These are phyloP conservation scores for Meriones unguiculatus DNA, from an alignment of 2,113 vertebrate species.

Conservation along the genomic window DNA sequence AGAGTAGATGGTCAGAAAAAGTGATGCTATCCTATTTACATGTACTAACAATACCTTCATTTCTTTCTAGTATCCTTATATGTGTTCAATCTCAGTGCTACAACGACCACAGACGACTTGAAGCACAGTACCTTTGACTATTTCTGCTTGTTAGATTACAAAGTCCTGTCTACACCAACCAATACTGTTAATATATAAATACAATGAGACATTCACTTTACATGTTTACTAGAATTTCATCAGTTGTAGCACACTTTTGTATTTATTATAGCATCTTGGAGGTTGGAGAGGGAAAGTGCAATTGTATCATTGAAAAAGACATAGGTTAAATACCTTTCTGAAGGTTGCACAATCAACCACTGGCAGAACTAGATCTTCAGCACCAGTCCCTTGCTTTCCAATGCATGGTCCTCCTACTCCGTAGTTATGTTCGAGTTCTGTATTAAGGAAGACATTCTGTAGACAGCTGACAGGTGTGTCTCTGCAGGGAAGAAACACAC, in stretches of 20 bases:
- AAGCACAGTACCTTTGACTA: not conserved
- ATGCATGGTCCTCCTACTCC: not conserved
- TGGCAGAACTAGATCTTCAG: not conserved
- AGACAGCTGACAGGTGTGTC: not conserved
- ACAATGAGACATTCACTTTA: not conserved
- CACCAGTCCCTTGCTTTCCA: not conserved
- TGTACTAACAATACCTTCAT: not conserved
- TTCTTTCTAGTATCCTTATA: not conserved
- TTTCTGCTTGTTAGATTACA: not conserved
- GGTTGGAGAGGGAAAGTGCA: not conserved
- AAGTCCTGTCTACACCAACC: not conserved
- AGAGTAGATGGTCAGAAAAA: not conserved
- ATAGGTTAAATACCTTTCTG: not conserved
- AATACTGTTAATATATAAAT: not conserved
- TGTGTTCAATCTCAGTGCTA: not conserved
- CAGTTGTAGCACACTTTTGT: not conserved
- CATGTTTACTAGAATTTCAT: not conserved
- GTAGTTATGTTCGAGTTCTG: not conserved
- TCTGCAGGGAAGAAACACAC: not conserved
- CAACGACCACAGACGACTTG: not conserved
- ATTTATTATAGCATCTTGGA: not conserved
- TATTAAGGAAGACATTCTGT: not conserved
- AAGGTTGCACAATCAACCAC: not conserved
- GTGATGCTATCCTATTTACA: not conserved
- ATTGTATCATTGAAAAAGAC: constrained; percentile 35